phyloP scores from a whole-genome alignment of 2,888 invertebrate genomes.

The Lepeophtheirus nordmannii region DNA sequence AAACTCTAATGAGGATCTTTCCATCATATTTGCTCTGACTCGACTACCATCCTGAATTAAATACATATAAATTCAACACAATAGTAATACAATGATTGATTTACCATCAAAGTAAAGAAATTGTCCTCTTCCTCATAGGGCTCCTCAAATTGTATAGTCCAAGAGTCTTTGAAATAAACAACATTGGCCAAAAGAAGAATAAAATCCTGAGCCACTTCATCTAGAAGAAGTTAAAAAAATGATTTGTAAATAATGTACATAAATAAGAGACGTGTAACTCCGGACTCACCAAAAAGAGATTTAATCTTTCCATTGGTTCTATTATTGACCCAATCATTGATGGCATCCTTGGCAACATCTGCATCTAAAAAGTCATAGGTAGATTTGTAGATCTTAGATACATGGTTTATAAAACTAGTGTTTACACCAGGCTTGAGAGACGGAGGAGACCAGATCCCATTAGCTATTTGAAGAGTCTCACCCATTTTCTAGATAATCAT shows the following conservation, averaged over 20 bases:
- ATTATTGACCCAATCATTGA: conserved; percentile 2
- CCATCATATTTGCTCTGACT: conserved; percentile 6
- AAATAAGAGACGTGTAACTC: too few species aligned
- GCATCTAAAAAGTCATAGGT: neutral
- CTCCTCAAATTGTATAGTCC: conserved; percentile 15
- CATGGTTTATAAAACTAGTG: neutral
- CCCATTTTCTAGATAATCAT: neutral
- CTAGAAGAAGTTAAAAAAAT: conserved; percentile 2
- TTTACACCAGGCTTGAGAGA: neutral
- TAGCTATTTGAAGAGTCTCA: neutral
- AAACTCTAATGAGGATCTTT: neutral
- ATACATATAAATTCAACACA: neutral
- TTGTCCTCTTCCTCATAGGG: neutral
- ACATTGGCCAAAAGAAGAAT: neutral
- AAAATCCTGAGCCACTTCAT: neutral
- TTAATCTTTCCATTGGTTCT: conserved; percentile 6
- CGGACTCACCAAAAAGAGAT: neutral
- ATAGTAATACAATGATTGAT: neutral
- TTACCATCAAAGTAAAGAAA: neutral
- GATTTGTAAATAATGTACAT: neutral
- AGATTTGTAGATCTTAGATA: neutral
- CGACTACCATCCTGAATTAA: neutral
- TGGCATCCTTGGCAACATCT: neutral
- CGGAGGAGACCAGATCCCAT: neutral
- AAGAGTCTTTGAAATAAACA: conserved; percentile 16